Evolutionary conservation across 2,888 invertebrate genomes (phyloP), one percentile per base, ranked within the genome.

Genomic region (Conistra vaccinii): DNA sequence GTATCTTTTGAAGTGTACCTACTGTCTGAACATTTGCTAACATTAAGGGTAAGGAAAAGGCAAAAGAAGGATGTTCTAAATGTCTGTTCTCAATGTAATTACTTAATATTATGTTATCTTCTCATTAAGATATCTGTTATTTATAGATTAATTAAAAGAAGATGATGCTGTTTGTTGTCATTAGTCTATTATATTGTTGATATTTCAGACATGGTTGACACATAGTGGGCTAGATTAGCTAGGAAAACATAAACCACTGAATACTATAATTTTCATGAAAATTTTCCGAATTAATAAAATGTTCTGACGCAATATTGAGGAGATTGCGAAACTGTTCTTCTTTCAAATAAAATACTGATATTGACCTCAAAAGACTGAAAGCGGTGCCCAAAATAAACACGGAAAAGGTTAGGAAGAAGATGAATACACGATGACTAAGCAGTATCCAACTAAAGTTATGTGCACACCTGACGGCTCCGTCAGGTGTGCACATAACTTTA

Each of bases 341-440:
- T n/a, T 48, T 1, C 5, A 32, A 48, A 62, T 51, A 42, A 26
- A 75, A 51, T 51, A 58, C 23, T 17, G 12, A 58, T 68, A 60
- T 60, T 78, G 51, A 78, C 51, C 69, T 68, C 78, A 76, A 60
- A 45, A 53, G 32, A 53, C 9, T 60, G 42, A 78, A 78, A 76
- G 69, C 14, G 51, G 23, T 26, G 20, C 12, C 53, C 70, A 69
- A 69, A 78, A 69, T 53, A 66, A 76, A 78, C 70, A 78, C 1
- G 26, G 39, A 53, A 77, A 69, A 60, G 69, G 20, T 76, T 20
- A 14, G 12, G 2, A 78, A 29, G 51, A 60, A 75, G 69, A 78
- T 78, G 78, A 76, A 76, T 68, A 68, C 17, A 51, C 51, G 78
- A 60, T 78, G 78, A 76, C 58, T 58, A 53, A 45, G 75, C 75